phyloP scores from a whole-genome alignment of 2,888 invertebrate species.

The Argyra leucocephala region DNA sequence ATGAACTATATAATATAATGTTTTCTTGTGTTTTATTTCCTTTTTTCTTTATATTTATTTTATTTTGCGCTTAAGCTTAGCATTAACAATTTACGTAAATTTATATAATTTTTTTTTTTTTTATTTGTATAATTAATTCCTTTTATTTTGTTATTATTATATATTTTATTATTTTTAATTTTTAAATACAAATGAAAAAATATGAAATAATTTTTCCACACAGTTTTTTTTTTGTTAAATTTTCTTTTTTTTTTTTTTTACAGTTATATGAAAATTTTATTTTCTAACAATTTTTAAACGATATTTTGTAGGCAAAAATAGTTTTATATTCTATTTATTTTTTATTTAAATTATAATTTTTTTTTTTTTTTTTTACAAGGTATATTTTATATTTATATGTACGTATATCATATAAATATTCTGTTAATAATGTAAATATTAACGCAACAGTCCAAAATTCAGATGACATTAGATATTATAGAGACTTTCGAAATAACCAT shows the following conservation, averaged over 20 bases:
- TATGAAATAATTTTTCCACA: background rate
- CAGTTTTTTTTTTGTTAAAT: background rate
- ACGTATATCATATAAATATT: no score
- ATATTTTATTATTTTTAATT: background rate
- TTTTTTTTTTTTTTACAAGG: no score
- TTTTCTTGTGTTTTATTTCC: background rate
- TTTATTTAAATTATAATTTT: no score
- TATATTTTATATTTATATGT: no score
- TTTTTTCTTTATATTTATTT: background rate
- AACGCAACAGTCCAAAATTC: no score
- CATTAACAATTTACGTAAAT: slow-evolving; percentile 1
- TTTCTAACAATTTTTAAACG: background rate
- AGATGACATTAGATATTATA: no score
- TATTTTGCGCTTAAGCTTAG: slow-evolving; percentile 2
- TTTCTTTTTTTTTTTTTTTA: background rate
- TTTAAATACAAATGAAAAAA: background rate
- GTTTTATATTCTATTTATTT: no score
- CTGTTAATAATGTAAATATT: no score
- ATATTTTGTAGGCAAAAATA: background rate
- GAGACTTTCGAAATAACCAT: no score
- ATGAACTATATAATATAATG: no score
- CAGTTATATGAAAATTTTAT: background rate
- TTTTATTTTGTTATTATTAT: background rate
- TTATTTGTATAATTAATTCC: background rate
- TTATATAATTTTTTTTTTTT: background rate